A percentile compares a stretch with the other conserved stretches of the same genome.
Evolutionary conservation across 1,140 invertebrate species (phyloP).

Genomic region (Acyrthosiphon pisum): DNA sequence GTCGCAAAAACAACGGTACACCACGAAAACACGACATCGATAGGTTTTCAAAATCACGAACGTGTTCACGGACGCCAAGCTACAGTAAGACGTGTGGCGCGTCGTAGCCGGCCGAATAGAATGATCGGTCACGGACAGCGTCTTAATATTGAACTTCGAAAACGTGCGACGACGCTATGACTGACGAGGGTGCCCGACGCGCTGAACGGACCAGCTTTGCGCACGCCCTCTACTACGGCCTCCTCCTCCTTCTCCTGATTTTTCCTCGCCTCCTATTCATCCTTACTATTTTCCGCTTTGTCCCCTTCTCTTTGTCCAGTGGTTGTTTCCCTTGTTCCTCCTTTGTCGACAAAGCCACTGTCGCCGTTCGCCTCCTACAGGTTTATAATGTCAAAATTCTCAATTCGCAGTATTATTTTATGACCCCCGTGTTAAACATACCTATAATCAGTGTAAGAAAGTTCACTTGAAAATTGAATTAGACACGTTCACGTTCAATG

Average conservation of each 20-base stretch:
- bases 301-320: neutral
- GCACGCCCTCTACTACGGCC: neutral
- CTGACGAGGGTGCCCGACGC: neutral
- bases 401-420: neutral
- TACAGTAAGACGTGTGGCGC: neutral
- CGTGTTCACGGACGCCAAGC: neutral
- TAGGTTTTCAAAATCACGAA: neutral
- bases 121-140: neutral
- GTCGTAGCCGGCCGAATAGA: neutral
- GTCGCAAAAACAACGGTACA: neutral
- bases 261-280: neutral
- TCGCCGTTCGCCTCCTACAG: neutral
- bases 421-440: neutral
- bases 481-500: neutral
- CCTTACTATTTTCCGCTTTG: neutral
- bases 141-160: constrained; percentile 6
- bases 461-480: neutral
- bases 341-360: neutral
- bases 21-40: neutral
- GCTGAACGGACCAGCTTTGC: neutral
- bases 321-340: neutral
- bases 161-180: neutral
- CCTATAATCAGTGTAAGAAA: neutral
- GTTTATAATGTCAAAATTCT: neutral
- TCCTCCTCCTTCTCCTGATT: neutral